These are phyloP conservation scores for Phoenicopterus ruber DNA, from an alignment of 2,113 vertebrate species.

Conservation along the genomic window DNA sequence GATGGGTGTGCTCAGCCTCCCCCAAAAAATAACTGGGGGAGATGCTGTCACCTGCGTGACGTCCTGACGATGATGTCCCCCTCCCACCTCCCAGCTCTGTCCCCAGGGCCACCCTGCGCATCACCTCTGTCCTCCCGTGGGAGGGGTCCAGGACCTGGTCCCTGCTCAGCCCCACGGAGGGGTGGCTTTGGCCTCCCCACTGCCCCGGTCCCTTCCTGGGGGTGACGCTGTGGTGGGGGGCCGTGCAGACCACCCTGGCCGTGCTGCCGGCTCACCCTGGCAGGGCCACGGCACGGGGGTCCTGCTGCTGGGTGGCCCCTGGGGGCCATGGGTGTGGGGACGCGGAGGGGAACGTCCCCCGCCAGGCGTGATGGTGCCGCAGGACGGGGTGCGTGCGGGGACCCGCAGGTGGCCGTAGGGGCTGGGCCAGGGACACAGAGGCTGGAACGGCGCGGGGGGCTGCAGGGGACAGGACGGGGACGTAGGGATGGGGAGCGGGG, in stretches of 20 bases:
- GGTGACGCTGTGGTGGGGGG: rapidly evolving
- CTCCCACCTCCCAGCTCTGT: background rate
- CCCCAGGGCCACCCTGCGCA: rapidly evolving
- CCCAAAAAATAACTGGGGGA: background rate
- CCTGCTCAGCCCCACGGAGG: rapidly evolving
- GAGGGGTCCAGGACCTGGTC: no score
- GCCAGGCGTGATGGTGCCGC: background rate
- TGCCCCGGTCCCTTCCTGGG: rapidly evolving
- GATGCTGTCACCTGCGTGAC: background rate
- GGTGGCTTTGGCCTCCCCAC: background rate
- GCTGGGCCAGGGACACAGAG: no score
- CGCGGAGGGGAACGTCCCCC: background rate
- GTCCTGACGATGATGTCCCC: no score
- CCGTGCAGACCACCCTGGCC: background rate
- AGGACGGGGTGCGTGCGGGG: no score
- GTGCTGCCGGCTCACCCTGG: background rate
- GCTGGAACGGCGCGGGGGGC: no score
- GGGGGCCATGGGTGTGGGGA: no score
- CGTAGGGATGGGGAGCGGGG: background rate
- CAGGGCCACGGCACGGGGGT: no score
- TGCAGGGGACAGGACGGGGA: background rate
- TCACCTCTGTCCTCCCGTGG: no score
- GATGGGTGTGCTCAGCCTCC: background rate
- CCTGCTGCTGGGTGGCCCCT: no score
- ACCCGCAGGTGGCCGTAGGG: no score